Percentiles rank a stretch among this genome's conserved stretches.
These are phyloP conservation scores for Microtus ochrogaster DNA, from an alignment of 2,113 vertebrate species.

Conservation along the genomic window DNA sequence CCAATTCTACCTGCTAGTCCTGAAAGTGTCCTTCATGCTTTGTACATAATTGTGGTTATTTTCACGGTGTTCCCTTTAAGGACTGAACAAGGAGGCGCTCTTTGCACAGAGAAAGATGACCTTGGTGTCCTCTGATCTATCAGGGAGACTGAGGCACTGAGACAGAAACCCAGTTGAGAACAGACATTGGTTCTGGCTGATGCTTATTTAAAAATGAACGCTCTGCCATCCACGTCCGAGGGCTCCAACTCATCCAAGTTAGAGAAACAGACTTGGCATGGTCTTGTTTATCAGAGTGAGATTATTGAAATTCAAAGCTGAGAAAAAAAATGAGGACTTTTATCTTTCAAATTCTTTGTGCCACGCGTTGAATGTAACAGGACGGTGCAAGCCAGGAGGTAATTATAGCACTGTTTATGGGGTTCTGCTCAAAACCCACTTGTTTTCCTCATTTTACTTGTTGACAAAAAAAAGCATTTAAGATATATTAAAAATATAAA, in stretches of 20 bases:
- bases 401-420: constrained; percentile 45
- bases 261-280: constrained; percentile 54
- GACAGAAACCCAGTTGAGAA: constrained; percentile 20
- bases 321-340: background rate
- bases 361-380: constrained; percentile 10
- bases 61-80: constrained; percentile 39
- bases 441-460: constrained; percentile 17
- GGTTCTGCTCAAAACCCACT: constrained; percentile 37
- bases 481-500: constrained; percentile 76
- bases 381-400: background rate
- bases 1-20: background rate
- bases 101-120: background rate
- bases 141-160: constrained; percentile 43
- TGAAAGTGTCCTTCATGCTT: background rate
- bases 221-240: constrained; percentile 44
- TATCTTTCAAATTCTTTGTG: constrained; percentile 54
- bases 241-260: constrained; percentile 39
- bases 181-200: constrained; percentile 21
- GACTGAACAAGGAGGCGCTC: constrained; percentile 7
- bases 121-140: constrained; percentile 36
- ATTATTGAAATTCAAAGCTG: background rate
- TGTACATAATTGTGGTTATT: background rate
- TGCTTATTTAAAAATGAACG: constrained; percentile 35
- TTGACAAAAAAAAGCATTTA: constrained; percentile 41
- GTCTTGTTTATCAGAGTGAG: constrained; percentile 10